Evolutionary conservation across 2,113 vertebrate species (phyloP).

Genomic region (Arizona elegans): DNA sequence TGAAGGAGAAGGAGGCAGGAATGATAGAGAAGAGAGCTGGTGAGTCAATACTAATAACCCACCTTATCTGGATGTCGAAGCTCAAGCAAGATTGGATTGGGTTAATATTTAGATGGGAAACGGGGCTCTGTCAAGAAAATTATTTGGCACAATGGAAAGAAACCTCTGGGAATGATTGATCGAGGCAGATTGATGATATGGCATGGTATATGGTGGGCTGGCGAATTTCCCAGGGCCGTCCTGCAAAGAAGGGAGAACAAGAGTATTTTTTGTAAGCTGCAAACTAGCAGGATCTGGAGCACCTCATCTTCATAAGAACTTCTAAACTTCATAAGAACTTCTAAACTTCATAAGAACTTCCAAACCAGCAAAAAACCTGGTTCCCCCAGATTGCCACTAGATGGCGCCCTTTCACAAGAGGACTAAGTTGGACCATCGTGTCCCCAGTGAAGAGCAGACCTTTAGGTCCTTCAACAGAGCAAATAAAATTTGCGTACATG

Average conservation of each 20-base stretch:
- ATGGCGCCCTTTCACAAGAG: neutral
- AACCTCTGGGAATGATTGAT: neutral
- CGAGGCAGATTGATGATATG: neutral
- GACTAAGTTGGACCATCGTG: neutral
- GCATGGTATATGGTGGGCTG: neutral
- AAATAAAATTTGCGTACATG: accelerated
- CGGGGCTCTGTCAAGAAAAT: neutral
- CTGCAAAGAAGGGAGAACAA: neutral
- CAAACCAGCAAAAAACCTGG: neutral
- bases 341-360: neutral
- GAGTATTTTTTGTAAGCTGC: neutral
- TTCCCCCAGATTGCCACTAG: neutral
- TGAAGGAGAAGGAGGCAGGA: neutral
- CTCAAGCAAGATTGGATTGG: neutral
- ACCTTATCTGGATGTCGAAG: neutral
- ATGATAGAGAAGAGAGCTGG: neutral
- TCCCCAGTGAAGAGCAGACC: neutral
- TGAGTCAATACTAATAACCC: neutral
- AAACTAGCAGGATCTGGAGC: neutral
- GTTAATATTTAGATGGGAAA: neutral
- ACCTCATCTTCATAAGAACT: neutral
- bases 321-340: neutral
- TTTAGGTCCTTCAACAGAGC: neutral
- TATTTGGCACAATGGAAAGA: neutral
- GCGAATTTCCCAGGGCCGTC: neutral